Conservation (phyloP, 2,113 vertebrate genomes). For the Crotalus horridus region DNA sequence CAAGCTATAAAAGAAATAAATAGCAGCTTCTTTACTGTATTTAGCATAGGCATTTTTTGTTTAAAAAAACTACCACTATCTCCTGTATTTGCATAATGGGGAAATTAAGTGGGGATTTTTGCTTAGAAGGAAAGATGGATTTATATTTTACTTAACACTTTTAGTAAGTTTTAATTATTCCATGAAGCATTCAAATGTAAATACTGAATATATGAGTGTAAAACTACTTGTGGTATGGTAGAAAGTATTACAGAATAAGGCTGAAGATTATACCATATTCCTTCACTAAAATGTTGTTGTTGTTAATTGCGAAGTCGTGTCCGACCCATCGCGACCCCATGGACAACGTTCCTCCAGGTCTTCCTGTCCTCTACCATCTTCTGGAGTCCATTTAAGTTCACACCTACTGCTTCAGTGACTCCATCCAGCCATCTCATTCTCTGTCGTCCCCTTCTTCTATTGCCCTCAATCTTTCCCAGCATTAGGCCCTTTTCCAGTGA, state of each 20-base stretch:
- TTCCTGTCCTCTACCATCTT: too few relatives aligned
- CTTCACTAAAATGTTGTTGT: not conserved
- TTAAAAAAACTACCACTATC: not conserved
- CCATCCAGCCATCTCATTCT: too few relatives aligned
- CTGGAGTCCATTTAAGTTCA: too few relatives aligned
- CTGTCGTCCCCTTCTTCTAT: too few relatives aligned
- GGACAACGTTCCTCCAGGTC: too few relatives aligned
- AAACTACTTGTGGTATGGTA: not conserved
- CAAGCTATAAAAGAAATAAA: constrained; percentile 10
- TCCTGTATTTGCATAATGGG: not conserved
- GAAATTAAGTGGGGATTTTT: not conserved
- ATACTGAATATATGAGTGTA: not conserved
- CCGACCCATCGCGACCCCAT: too few relatives aligned
- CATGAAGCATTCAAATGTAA: not conserved
- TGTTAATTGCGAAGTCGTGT: too few relatives aligned
- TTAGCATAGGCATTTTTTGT: not conserved
- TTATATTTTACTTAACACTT: constrained; percentile 8
- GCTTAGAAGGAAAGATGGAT: not conserved
- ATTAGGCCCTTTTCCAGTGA: too few relatives aligned
- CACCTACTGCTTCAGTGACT: too few relatives aligned
- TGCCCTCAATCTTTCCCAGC: too few relatives aligned
- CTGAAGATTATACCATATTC: not conserved
- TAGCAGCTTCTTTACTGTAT: not conserved
- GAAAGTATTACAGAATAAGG: not conserved
- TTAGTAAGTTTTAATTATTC: constrained; percentile 17